Evolutionary conservation across 2,113 vertebrate species (phyloP).

Genomic region (Crotalus tigris): DNA sequence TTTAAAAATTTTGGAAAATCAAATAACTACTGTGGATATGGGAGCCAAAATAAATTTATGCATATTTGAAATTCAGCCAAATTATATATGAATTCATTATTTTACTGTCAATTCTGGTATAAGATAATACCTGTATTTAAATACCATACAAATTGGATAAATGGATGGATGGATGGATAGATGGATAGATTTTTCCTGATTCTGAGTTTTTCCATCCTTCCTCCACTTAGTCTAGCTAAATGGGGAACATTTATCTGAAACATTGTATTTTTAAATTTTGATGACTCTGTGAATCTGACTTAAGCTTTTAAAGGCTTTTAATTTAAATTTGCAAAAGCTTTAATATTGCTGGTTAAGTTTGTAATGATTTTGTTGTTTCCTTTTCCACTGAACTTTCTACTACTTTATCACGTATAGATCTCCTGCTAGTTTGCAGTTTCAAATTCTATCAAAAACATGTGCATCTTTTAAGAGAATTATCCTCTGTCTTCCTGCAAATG

Average conservation of each 20-base stretch:
- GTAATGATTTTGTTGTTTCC: constrained; percentile 44
- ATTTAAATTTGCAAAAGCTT: constrained; percentile 50
- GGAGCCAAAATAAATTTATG: neutral
- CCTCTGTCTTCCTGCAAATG: neutral
- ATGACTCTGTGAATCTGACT: constrained; percentile 54
- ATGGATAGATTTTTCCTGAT: neutral
- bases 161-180: neutral
- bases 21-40: neutral
- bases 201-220: constrained; percentile 31
- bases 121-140: neutral
- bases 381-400: constrained; percentile 49
- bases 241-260: constrained; percentile 48
- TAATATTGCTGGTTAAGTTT: constrained; percentile 54
- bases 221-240: constrained; percentile 42
- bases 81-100: neutral
- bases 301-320: constrained; percentile 59
- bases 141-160: neutral
- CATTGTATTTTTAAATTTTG: constrained; percentile 62
- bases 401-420: constrained; percentile 42
- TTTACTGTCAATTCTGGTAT: neutral
- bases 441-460: neutral
- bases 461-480: neutral
- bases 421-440: constrained; percentile 18
- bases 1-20: neutral
- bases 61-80: neutral